These are phyloP conservation scores for Arion vulgaris DNA, from an alignment of 1,140 invertebrate genomes.

Conservation along the genomic window DNA sequence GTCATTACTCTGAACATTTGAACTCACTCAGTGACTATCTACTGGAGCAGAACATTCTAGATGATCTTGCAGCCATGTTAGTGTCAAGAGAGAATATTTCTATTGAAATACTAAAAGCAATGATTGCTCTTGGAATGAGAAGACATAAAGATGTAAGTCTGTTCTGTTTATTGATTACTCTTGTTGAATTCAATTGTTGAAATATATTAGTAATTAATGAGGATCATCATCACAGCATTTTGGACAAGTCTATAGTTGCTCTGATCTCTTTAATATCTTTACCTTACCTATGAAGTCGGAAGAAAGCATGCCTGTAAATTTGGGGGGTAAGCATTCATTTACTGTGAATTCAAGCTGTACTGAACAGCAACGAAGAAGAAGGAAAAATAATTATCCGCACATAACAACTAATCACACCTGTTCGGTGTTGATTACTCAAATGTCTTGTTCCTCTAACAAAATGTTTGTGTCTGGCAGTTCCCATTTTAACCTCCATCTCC, in stretches of 20 bases:
- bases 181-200: background rate
- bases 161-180: background rate
- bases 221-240: too few relatives aligned
- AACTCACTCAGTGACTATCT: constrained; percentile 48
- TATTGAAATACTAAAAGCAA: constrained; percentile 33
- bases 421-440: too few relatives aligned
- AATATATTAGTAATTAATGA: constrained; percentile 19
- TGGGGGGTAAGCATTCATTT: too few relatives aligned
- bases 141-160: background rate
- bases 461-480: too few relatives aligned
- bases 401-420: too few relatives aligned
- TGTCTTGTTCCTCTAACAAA: too few relatives aligned
- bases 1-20: constrained; percentile 23
- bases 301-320: too few relatives aligned
- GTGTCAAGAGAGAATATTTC: constrained; percentile 40
- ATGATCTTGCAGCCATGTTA: constrained; percentile 46
- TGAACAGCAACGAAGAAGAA: too few relatives aligned
- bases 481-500: too few relatives aligned
- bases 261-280: constrained; percentile 30
- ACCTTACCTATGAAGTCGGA: too few relatives aligned
- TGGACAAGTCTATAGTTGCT: background rate
- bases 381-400: too few relatives aligned
- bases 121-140: constrained; percentile 34
- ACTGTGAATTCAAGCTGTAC: too few relatives aligned
- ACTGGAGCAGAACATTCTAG: constrained; percentile 45